Percentiles rank a stretch among this genome's conserved stretches.
These are phyloP conservation scores for Crax fasciolata DNA, from an alignment of 2,797 vertebrate species.

Conservation along the genomic window DNA sequence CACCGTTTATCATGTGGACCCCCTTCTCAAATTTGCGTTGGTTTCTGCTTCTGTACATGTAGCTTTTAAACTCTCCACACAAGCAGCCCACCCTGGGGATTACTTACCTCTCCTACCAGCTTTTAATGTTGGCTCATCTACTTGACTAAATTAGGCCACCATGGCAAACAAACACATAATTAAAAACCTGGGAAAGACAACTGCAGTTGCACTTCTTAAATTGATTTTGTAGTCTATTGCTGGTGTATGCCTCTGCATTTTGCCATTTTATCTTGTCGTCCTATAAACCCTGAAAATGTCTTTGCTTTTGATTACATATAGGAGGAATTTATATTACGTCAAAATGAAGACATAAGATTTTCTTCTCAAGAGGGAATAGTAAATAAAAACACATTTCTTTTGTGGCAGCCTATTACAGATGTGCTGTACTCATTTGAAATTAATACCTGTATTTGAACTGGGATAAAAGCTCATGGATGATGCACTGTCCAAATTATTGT, in stretches of 20 bases:
- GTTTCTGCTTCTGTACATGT: conserved; percentile 82
- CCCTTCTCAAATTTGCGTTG: conserved; percentile 84
- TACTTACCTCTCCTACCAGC: conserved; percentile 88
- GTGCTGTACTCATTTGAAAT: conserved; percentile 50
- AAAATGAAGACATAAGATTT: conserved; percentile 37
- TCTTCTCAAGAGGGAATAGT: conserved; percentile 51
- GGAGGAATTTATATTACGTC: not conserved
- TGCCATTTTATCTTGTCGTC: conserved; percentile 64
- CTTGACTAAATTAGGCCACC: conserved; percentile 89
- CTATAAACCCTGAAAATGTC: conserved; percentile 35
- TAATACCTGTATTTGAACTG: conserved; percentile 32
- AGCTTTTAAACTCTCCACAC: conserved; percentile 87
- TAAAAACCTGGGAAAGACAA: conserved; percentile 86
- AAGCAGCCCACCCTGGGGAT: conserved; percentile 84
- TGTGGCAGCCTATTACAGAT: not conserved
- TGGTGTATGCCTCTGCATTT: conserved; percentile 50
- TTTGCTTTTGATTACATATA: conserved; percentile 20
- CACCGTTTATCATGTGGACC: conserved; percentile 89
- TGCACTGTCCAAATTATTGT: not conserved
- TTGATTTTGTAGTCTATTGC: conserved; percentile 80
- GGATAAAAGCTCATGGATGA: conserved; percentile 39
- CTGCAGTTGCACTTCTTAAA: conserved; percentile 82
- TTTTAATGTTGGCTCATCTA: conserved; percentile 89
- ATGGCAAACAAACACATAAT: conserved; percentile 89
- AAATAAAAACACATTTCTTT: conserved; percentile 52